Conservation (phyloP, 2,113 vertebrate genomes). For the Camelus bactrianus region DNA sequence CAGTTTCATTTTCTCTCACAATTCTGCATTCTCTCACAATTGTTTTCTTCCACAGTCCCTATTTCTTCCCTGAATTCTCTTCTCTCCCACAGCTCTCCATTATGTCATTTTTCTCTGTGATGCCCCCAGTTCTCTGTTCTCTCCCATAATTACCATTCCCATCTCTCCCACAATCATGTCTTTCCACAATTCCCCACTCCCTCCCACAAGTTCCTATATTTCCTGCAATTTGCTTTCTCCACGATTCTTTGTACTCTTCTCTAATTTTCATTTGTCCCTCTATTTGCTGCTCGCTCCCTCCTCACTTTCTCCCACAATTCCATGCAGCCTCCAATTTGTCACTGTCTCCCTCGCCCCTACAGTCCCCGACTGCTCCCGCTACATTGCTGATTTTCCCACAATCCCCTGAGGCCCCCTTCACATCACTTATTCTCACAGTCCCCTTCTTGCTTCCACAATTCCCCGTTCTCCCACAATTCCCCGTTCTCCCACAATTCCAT, state of each 20-base stretch:
- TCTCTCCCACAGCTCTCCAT: background rate
- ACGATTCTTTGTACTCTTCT: background rate
- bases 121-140: background rate
- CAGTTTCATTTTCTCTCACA: background rate
- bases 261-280: background rate
- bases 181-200: background rate
- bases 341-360: background rate
- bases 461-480: background rate
- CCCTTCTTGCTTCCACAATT: background rate
- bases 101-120: too few relatives aligned
- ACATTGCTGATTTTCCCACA: background rate
- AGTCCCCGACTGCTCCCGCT: background rate
- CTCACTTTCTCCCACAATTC: too few relatives aligned
- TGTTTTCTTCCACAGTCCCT: background rate
- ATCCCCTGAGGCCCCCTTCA: background rate
- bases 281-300: too few relatives aligned
- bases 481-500: background rate
- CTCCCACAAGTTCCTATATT: background rate
- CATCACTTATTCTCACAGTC: background rate
- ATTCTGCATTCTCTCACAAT: background rate
- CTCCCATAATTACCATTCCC: background rate
- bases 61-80: background rate
- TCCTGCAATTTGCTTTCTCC: background rate
- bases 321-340: too few relatives aligned
- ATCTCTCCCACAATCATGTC: background rate